A percentile compares a stretch with the other conserved stretches of the same genome.
Conservation (phyloP, 1,140 invertebrate species). For the Panagrolaimus sp. region DNA sequence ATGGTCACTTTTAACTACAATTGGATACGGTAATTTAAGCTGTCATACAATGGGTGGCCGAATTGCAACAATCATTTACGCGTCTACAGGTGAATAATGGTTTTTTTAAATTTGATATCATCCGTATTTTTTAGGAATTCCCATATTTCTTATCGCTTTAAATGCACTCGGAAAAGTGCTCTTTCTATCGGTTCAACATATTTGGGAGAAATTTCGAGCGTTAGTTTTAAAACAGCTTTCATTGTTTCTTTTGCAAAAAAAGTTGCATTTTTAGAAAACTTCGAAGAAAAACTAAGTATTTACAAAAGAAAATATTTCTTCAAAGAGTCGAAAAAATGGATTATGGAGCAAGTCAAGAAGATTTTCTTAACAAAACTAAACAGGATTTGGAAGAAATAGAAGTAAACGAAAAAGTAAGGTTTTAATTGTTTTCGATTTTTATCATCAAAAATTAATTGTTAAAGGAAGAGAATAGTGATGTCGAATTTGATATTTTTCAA, state of each 20-base stretch:
- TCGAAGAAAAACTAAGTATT: not conserved
- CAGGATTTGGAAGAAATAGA: not conserved
- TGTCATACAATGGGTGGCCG: constrained; percentile 23
- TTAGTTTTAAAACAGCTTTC: not conserved
- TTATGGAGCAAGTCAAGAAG: not conserved
- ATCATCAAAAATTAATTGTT: not conserved
- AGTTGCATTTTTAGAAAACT: not conserved
- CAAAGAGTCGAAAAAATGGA: not conserved
- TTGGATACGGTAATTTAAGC: constrained; percentile 25
- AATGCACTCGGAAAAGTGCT: constrained; percentile 22
- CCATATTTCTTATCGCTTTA: constrained; percentile 19
- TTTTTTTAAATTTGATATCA: too few relatives aligned
- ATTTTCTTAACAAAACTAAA: not conserved
- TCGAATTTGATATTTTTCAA: constrained; percentile 23
- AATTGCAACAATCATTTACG: constrained; percentile 22
- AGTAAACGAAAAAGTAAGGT: not conserved
- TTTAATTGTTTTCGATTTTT: not conserved
- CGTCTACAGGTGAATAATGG: too few relatives aligned
- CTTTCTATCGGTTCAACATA: constrained; percentile 10
- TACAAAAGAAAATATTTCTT: not conserved
- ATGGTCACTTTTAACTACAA: constrained; percentile 23
- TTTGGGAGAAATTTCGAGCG: constrained; percentile 17
- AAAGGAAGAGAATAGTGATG: not conserved
- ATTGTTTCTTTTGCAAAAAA: too few relatives aligned
- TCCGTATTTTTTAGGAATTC: too few relatives aligned